A percentile compares a stretch with the other conserved stretches of the same genome.
Evolutionary conservation across 2,888 invertebrate genomes (phyloP).

Genomic region (Serripes groenlandicus): DNA sequence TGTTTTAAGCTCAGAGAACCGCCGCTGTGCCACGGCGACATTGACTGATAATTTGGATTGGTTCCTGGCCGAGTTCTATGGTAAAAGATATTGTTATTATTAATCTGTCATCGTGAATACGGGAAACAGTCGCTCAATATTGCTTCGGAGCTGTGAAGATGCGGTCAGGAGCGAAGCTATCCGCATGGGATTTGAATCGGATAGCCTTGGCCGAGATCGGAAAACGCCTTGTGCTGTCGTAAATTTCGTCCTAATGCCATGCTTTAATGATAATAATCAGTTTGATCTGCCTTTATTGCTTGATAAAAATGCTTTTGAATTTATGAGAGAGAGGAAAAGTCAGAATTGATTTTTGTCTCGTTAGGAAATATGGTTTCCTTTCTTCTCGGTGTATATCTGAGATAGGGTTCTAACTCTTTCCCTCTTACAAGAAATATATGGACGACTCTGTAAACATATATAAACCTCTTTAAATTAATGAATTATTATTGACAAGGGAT

Average conservation of each 20-base stretch:
- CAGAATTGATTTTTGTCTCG: background rate
- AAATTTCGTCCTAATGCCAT: constrained; percentile 13
- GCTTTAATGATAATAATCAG: constrained; percentile 23
- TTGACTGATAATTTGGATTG: constrained; percentile 25
- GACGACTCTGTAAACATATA: too few relatives aligned
- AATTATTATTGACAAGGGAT: background rate
- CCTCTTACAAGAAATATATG: background rate
- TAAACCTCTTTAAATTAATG: background rate
- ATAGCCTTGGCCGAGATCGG: constrained; percentile 19
- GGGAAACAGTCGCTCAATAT: constrained; percentile 34
- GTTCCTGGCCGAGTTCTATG: background rate
- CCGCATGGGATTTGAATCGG: constrained; percentile 29
- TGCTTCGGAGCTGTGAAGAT: constrained; percentile 12
- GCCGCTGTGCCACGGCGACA: constrained; percentile 7
- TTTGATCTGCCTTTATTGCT: constrained; percentile 11
- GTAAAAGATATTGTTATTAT: constrained; percentile 33
- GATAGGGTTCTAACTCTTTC: background rate
- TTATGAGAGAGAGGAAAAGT: background rate
- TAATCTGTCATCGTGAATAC: constrained; percentile 27
- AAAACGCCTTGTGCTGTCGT: constrained; percentile 1
- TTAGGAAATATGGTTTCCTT: background rate
- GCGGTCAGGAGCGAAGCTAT: constrained; percentile 22
- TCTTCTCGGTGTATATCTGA: background rate
- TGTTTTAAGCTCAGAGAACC: background rate
- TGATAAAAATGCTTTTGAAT: constrained; percentile 17